Evolutionary conservation across 2,113 vertebrate species (phyloP).

Genomic region (Corvus moneduloides): DNA sequence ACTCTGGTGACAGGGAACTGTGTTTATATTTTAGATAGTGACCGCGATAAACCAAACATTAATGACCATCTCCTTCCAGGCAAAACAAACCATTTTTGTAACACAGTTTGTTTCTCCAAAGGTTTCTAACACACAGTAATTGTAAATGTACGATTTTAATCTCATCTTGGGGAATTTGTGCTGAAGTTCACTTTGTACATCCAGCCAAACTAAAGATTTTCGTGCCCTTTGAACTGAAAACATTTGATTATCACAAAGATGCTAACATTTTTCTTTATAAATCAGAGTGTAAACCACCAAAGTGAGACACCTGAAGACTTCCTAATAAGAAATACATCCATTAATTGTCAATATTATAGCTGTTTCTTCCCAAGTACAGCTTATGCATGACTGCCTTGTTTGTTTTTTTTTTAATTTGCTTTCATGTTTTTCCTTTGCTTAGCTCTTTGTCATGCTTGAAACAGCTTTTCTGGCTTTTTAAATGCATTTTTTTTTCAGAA

Average conservation of each 20-base stretch:
- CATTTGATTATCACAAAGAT: not conserved
- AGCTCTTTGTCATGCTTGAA: not conserved
- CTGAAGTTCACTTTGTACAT: conserved; percentile 13
- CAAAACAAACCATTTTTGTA: conserved; percentile 34
- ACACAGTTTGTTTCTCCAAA: not conserved
- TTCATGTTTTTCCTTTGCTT: not conserved
- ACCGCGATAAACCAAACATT: not conserved
- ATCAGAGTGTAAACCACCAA: not conserved
- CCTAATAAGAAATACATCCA: not conserved
- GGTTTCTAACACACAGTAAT: not conserved
- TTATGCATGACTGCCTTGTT: not conserved
- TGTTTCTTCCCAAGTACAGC: not conserved
- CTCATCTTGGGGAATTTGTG: not conserved
- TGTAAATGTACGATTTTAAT: conserved; percentile 8
- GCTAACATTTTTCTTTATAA: not conserved
- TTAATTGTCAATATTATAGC: not conserved
- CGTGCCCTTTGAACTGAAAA: not conserved
- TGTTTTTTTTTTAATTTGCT: not conserved
- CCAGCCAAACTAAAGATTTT: conserved; percentile 50
- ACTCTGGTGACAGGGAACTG: not conserved
- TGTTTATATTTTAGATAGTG: not conserved
- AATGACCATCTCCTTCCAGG: not conserved
- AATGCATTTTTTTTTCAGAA: not conserved
- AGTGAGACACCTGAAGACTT: not conserved
- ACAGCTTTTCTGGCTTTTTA: not conserved